These are phyloP conservation scores for Pedetes capensis DNA, from an alignment of 2,113 vertebrate genomes.

Conservation along the genomic window DNA sequence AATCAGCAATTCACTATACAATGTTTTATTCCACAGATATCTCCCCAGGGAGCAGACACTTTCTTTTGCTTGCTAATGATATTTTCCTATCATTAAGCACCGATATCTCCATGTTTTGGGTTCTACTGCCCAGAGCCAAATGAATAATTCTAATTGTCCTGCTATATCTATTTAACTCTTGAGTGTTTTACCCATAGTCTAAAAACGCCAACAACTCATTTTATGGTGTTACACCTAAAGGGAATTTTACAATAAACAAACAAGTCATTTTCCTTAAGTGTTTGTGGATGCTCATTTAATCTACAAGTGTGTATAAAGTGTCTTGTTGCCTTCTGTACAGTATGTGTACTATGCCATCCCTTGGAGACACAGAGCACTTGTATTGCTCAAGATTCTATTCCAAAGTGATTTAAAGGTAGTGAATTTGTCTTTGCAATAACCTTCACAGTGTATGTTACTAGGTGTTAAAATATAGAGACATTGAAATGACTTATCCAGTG, in stretches of 20 bases:
- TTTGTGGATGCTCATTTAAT: slow-evolving; percentile 13
- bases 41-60: neutral
- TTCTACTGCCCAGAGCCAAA: slow-evolving; percentile 55
- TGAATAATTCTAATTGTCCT: slow-evolving; percentile 54
- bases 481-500: neutral
- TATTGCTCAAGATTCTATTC: neutral
- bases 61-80: slow-evolving; percentile 55
- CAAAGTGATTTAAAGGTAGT: neutral
- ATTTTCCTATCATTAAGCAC: slow-evolving; percentile 60
- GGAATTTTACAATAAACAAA: neutral
- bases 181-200: slow-evolving; percentile 24
- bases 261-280: slow-evolving; percentile 46
- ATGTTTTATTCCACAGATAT: neutral
- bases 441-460: neutral
- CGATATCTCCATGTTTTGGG: slow-evolving; percentile 11
- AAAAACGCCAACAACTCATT: slow-evolving; percentile 28
- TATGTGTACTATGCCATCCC: neutral
- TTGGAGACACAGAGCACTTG: neutral
- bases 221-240: slow-evolving; percentile 24
- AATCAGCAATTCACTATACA: slow-evolving; percentile 32
- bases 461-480: neutral
- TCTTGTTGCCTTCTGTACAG: neutral
- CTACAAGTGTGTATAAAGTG: slow-evolving; percentile 4
- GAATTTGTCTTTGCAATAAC: neutral
- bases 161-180: slow-evolving; percentile 36